Evolutionary conservation across 2,113 vertebrate genomes (phyloP), one percentile per base, ranked within the genome.

Genomic region (Synodontis membranacea): DNA sequence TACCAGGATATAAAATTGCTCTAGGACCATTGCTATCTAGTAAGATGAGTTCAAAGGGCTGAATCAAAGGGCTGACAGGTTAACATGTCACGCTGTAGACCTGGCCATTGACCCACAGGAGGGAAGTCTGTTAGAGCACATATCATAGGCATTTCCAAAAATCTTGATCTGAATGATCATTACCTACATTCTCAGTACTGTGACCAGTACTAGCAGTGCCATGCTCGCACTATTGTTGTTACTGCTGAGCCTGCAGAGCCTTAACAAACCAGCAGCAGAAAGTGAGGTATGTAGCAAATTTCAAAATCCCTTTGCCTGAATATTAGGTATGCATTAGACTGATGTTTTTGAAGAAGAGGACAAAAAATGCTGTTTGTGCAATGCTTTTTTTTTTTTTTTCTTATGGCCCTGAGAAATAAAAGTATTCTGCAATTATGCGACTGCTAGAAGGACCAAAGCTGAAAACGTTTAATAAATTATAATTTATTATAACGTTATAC

Each of bases 201-300:
- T 88, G 88, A 80, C 76, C 44, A 15, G 31, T 34, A 19, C 48
- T 68, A 11, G 9, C 83, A 44, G n/a, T 52, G 62, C 54, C 78
- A 86, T 81, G 80, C 23, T 81, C 37, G 52, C 78, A 64, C 31
- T 89, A 0, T 23, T 86, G 31, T 74, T 91, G 46, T 46, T 91
- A 25, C 56, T 93, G n/a, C 17, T 90, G 2, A 60, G 84, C 0
- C 34, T 92, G 34, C 89, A 88, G 54, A 62, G 58, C 5, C 48
- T 90, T 52, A 28, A 75, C 84, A 82, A 48, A 0, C 56, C 85
- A 31, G 89, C 86, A 70, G 21, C 37, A 0, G 39, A 9, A 28
- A 84, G 90, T 92, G 19, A 39, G 85, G 92, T 93, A 83, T 89
- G 92, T 91, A 83, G 17, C 23, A 10, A 52, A 39, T 60, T 7